Evolutionary conservation across 2,888 invertebrate genomes (phyloP), one percentile per base, ranked within the genome.

Genomic region (Palloptera scutellata): DNA sequence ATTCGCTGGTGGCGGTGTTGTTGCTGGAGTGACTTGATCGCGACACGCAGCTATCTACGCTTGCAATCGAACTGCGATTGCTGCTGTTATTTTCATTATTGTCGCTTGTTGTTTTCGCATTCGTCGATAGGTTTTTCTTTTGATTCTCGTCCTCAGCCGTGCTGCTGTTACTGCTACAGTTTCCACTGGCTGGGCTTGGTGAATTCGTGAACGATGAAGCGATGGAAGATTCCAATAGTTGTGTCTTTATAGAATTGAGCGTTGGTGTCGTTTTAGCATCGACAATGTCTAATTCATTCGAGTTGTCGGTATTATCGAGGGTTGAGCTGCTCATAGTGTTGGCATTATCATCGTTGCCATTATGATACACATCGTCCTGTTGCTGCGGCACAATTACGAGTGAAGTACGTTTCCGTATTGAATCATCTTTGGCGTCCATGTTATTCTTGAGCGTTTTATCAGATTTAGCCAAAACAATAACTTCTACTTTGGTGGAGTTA

Each of bases 371-470:
- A 8, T 67, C 54, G 12, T 64, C 72, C 19, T 72, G 62, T 11
- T 64, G 74, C 70, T 79, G 84, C 40, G 84, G 84, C 73, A 84
- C 81, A 52, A 85, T 84, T 43, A 82, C 80, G 42, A 85, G 72
- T 15, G 85, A 85, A 61, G 85, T 85, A 15, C 85, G 83, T 67
- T 85, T 85, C 52, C 85, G 75, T 43, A 82, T 68, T 3, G 81
- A 76, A 57, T 85, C 85, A 71, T 85, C 84, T 78, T 81, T 84
- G 74, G 80, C 79, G 73, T 85, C 83, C 64, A 85, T 84, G 61
- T 84, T 85, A 72, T 84, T 83, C 66, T 83, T 84, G 20, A 85
- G 76, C 2, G 84, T 84, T 67, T 85, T 81, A 42, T 83, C 83
- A 63, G 84, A 83, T 67, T 84, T 85, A 15, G 83, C 70, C 59